Conservation (phyloP, 2,113 vertebrate species). For the Engystomops pustulosus region DNA sequence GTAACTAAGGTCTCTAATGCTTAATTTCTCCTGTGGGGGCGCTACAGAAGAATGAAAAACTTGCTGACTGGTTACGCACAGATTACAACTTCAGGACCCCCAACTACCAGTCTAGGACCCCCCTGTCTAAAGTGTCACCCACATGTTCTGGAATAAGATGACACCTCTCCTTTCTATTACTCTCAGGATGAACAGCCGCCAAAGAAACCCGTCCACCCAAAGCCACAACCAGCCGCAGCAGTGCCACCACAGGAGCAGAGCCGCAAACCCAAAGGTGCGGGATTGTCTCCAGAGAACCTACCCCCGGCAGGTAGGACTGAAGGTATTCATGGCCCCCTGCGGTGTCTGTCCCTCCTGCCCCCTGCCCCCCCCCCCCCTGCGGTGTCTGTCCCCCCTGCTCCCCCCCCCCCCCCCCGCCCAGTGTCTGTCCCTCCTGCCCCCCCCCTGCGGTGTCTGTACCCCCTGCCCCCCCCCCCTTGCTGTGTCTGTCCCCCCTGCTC, state of each 20-base stretch:
- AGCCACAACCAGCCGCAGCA: slow-evolving; percentile 63
- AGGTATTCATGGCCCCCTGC: not conserved
- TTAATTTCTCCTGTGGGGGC: no score
- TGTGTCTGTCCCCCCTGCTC: no score
- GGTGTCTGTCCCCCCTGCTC: not conserved
- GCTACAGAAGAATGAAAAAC: no score
- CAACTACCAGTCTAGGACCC: no score
- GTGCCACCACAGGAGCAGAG: slow-evolving; percentile 60
- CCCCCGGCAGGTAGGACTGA: slow-evolving; percentile 66
- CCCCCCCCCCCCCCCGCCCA: no score
- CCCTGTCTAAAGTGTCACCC: no score
- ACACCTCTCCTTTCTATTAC: no score
- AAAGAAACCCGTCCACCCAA: slow-evolving; percentile 72
- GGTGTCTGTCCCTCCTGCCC: not conserved
- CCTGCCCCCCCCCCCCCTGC: not conserved
- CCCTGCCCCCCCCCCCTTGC: no score
- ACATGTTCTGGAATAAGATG: no score
- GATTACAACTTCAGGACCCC: no score
- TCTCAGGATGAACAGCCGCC: slow-evolving; percentile 67
- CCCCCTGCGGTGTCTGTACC: not conserved
- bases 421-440: not conserved
- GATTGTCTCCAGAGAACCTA: slow-evolving; percentile 64
- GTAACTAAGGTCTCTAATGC: no score
- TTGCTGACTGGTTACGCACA: no score
- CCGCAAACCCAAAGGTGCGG: slow-evolving; percentile 59